Percentiles rank a stretch among this genome's conserved stretches.
phyloP scores from a whole-genome alignment of 2,113 vertebrate species.

The Pseudopodoces humilis region DNA sequence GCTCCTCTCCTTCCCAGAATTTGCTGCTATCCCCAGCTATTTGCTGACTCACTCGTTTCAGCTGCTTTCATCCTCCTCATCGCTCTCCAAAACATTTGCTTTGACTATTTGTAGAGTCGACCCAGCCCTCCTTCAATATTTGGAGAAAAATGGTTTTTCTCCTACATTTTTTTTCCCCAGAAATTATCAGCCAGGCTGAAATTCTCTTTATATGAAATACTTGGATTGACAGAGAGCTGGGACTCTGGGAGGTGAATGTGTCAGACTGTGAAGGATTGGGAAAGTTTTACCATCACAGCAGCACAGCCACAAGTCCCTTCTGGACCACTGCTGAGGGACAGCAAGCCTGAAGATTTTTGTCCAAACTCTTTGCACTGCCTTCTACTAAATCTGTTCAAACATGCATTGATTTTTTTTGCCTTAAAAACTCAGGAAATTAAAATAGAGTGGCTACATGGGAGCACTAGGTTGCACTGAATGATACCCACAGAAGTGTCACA shows the following conservation, averaged over 20 bases:
- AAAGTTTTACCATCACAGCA: rapidly evolving
- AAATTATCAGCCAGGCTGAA: background rate
- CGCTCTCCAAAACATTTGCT: background rate
- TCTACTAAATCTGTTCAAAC: background rate
- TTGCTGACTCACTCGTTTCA: background rate
- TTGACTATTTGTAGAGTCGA: background rate
- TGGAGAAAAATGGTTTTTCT: rapidly evolving
- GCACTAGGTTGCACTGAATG: background rate
- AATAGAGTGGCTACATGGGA: background rate
- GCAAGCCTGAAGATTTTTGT: background rate
- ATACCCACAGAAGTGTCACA: background rate
- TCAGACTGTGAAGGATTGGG: background rate
- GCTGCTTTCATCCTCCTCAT: background rate
- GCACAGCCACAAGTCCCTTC: background rate
- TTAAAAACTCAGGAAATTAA: background rate
- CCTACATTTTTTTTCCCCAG: background rate
- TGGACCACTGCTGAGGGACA: background rate
- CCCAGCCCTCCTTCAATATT: background rate
- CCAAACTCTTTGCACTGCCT: background rate
- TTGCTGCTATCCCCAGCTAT: background rate
- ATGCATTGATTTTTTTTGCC: background rate
- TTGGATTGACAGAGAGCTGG: background rate
- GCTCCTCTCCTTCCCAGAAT: background rate
- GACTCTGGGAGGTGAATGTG: background rate
- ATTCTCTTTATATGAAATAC: background rate